These are phyloP conservation scores for Aporophyla lueneburgensis DNA, from an alignment of 2,888 invertebrate genomes.

Conservation along the genomic window DNA sequence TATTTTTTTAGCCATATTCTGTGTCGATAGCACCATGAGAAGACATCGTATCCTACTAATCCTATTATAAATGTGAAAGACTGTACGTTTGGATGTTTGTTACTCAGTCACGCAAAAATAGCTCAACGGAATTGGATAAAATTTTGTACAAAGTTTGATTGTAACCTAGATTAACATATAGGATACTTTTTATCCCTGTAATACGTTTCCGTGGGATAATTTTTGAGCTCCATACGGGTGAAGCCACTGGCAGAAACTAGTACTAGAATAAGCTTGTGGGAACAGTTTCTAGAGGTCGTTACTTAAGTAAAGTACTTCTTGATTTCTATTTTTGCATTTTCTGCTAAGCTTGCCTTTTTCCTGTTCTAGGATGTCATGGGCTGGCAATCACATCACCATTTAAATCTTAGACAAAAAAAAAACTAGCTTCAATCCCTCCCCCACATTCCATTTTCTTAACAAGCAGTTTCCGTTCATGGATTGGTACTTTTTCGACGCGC, in stretches of 20 bases:
- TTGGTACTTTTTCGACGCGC: slow-evolving; percentile 69
- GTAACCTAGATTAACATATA: no score
- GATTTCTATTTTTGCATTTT: slow-evolving; percentile 31
- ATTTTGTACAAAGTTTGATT: no score
- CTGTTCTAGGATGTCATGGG: slow-evolving; percentile 15
- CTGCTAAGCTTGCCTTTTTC: slow-evolving; percentile 12
- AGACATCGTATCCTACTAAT: neutral
- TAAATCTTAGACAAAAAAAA: slow-evolving; percentile 35
- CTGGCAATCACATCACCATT: slow-evolving; percentile 31
- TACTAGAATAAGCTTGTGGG: neutral
- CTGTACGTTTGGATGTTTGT: no score
- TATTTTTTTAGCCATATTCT: neutral
- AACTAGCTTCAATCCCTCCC: slow-evolving; percentile 41
- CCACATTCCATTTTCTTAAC: slow-evolving; percentile 44
- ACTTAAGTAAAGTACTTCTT: slow-evolving; percentile 1
- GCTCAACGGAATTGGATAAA: no score
- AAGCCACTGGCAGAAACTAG: no score
- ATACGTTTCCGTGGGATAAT: no score
- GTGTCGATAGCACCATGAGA: neutral
- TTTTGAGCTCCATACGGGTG: no score
- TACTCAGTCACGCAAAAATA: no score
- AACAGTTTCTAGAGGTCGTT: slow-evolving; percentile 2
- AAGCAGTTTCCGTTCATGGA: slow-evolving; percentile 54
- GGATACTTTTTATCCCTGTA: no score
- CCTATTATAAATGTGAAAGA: no score